These are phyloP conservation scores for Antrozous pallidus DNA, from an alignment of 2,797 vertebrate genomes.

Conservation along the genomic window DNA sequence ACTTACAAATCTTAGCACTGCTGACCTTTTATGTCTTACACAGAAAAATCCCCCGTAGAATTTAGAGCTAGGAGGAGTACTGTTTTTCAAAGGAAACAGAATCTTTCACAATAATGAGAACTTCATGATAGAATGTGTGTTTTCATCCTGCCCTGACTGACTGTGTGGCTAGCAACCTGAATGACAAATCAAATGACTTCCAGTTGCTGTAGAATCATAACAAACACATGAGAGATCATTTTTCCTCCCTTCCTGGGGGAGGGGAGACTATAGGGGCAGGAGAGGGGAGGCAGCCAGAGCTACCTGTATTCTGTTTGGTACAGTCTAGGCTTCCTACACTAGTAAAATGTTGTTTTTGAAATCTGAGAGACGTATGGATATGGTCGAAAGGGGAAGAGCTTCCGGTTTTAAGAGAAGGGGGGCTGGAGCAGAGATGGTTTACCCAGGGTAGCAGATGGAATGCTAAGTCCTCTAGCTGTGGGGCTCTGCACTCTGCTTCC, in stretches of 20 bases:
- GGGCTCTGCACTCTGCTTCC: background rate
- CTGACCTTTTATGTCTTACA: background rate
- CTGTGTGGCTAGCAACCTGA: background rate
- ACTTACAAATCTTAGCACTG: background rate
- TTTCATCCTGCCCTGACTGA: background rate
- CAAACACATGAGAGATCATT: background rate
- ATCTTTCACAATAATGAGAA: background rate
- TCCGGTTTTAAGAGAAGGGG: background rate
- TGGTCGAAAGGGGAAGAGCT: background rate
- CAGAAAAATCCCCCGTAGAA: background rate
- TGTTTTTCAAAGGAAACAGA: slow-evolving; percentile 16
- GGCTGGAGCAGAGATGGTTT: background rate
- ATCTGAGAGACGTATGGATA: background rate
- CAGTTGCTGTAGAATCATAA: background rate
- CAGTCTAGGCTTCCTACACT: background rate
- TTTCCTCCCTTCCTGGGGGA: background rate
- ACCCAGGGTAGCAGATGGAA: background rate
- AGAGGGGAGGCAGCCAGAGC: background rate
- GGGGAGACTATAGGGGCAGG: too few relatives aligned
- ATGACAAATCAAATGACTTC: slow-evolving; percentile 17
- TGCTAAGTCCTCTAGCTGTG: background rate
- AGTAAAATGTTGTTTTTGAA: background rate
- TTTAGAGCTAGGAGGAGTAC: background rate
- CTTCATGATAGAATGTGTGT: background rate
- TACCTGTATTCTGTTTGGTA: background rate